These are phyloP conservation scores for Tiliacea citrago DNA, from an alignment of 2,888 invertebrate genomes.

Conservation along the genomic window DNA sequence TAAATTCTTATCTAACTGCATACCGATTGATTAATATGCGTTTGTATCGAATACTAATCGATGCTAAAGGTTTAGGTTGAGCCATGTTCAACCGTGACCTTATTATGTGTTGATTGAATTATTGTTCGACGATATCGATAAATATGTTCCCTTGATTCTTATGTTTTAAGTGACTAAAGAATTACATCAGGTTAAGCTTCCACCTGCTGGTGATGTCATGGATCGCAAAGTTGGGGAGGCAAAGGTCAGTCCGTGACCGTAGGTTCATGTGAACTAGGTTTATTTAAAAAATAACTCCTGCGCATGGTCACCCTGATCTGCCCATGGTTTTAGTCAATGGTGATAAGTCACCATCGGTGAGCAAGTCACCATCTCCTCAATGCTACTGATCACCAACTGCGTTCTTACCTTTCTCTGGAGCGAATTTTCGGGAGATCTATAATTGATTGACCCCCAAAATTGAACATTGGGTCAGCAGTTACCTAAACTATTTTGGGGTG, in stretches of 20 bases:
- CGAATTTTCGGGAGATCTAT: no score
- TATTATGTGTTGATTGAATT: conserved; percentile 73
- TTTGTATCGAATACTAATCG: conserved; percentile 68
- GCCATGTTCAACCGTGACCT: conserved; percentile 78
- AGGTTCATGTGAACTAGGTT: conserved; percentile 12
- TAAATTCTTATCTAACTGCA: conserved; percentile 35
- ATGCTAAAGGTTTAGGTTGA: conserved; percentile 77
- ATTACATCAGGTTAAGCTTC: conserved; percentile 46
- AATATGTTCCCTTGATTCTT: conserved; percentile 56
- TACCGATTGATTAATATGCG: conserved; percentile 74
- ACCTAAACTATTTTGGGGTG: no score
- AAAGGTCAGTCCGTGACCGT: conserved; percentile 36
- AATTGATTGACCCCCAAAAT: no score
- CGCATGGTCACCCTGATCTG: no score
- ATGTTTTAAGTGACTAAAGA: conserved; percentile 58
- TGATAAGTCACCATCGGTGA: no score
- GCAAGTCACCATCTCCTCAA: no score
- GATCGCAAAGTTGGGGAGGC: conserved; percentile 21
- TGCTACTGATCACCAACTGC: no score
- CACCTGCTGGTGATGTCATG: conserved; percentile 52
- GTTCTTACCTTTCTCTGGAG: no score
- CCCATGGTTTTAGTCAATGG: no score
- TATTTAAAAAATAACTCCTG: no score
- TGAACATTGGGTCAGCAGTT: no score
- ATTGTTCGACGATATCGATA: conserved; percentile 67